Conservation (phyloP, 2,113 vertebrate genomes). For the Apus apus region DNA sequence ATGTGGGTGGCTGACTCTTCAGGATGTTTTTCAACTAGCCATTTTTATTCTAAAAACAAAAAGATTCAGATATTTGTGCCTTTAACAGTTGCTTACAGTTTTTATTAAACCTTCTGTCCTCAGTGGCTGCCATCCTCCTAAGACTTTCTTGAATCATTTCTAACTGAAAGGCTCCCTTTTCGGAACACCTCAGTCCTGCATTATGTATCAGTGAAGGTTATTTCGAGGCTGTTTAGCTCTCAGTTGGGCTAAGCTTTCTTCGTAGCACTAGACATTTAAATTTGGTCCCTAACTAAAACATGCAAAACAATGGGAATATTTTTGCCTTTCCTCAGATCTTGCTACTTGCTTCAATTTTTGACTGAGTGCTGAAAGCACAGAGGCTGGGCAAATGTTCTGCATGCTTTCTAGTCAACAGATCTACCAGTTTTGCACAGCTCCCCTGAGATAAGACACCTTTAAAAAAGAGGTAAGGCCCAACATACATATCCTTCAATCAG, state of each 20-base stretch:
- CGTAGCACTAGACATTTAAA: slow-evolving; percentile 30
- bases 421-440: not conserved
- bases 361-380: not conserved
- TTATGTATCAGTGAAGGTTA: slow-evolving; percentile 62
- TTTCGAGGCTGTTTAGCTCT: slow-evolving; percentile 61
- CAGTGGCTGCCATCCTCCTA: not conserved
- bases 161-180: slow-evolving; percentile 57
- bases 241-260: slow-evolving; percentile 53
- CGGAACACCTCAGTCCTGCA: slow-evolving; percentile 49
- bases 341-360: not conserved
- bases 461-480: not conserved
- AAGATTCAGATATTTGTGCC: slow-evolving; percentile 31
- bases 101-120: slow-evolving; percentile 62
- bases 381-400: not conserved
- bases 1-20: slow-evolving; percentile 71
- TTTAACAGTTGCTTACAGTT: slow-evolving; percentile 64
- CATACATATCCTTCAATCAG: not conserved
- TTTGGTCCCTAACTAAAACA: slow-evolving; percentile 42
- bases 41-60: slow-evolving; percentile 48
- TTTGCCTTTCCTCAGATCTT: not conserved
- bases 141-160: slow-evolving; percentile 54
- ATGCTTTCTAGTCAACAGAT: not conserved
- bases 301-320: not conserved
- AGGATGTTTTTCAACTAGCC: slow-evolving; percentile 60
- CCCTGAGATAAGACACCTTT: not conserved